A percentile compares a stretch with the other conserved stretches of the same genome.
Evolutionary conservation across 2,113 vertebrate species (phyloP).

Genomic region (Microtus pennsylvanicus): DNA sequence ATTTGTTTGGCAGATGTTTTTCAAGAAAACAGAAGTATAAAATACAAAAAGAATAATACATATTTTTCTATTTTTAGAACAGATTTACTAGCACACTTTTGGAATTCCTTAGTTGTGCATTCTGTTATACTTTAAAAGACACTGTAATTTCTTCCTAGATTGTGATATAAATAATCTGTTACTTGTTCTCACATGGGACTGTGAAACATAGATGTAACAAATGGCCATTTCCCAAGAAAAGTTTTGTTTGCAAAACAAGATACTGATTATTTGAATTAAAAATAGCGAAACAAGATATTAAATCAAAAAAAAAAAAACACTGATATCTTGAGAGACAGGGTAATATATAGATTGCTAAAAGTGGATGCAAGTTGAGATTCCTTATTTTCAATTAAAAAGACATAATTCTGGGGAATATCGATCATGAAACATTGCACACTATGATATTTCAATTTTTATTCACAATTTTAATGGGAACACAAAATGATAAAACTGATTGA

Average conservation of each 20-base stretch:
- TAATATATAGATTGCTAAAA: constrained; percentile 12
- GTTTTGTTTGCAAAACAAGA: constrained; percentile 77
- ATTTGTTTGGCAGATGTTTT: constrained; percentile 46
- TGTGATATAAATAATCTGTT: constrained; percentile 83
- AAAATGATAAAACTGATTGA: constrained; percentile 48
- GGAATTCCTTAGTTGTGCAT: constrained; percentile 82
- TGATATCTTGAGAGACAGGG: constrained; percentile 12
- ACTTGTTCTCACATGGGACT: constrained; percentile 79
- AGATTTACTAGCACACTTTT: constrained; percentile 79
- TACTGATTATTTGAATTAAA: constrained; percentile 51
- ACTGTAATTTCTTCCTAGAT: constrained; percentile 82
- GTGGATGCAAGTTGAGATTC: constrained; percentile 53
- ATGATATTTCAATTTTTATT: constrained; percentile 46
- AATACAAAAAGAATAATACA: constrained; percentile 61
- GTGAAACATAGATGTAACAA: constrained; percentile 80
- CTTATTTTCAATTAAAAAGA: constrained; percentile 64
- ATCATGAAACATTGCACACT: constrained; percentile 25
- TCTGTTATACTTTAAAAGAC: constrained; percentile 76
- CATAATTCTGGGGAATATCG: not conserved
- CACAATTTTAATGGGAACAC: not conserved
- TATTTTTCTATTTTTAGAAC: constrained; percentile 51
- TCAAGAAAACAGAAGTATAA: constrained; percentile 54
- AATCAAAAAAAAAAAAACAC: constrained; percentile 17
- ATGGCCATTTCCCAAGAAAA: constrained; percentile 73
- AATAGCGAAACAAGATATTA: not conserved